These are phyloP conservation scores for Bathynomus jamesi DNA, from an alignment of 1,140 invertebrate species.

Conservation along the genomic window DNA sequence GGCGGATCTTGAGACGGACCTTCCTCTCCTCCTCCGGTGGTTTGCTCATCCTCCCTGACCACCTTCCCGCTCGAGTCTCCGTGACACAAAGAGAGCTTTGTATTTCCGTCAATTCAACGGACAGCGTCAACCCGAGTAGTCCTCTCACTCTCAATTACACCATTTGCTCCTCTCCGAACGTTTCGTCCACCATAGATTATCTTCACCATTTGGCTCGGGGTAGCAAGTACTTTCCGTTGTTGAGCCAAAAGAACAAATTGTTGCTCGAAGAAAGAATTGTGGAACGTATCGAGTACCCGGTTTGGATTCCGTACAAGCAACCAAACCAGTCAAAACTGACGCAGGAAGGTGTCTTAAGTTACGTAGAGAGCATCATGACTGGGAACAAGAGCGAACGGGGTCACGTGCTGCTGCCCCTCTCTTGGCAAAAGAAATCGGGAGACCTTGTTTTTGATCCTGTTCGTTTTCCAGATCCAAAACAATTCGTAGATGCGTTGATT, in stretches of 20 bases:
- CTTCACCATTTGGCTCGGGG: neutral
- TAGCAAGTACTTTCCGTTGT: neutral
- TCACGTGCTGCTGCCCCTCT: conserved; percentile 20
- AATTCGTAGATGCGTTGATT: neutral
- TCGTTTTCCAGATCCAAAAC: conserved; percentile 20
- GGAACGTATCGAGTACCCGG: conserved; percentile 17
- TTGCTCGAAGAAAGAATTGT: conserved; percentile 9
- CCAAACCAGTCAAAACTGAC: conserved; percentile 13
- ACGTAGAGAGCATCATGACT: conserved; percentile 18
- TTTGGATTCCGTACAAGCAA: conserved; percentile 21
- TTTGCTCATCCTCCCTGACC: conserved; percentile 14
- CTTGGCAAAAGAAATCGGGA: conserved; percentile 21
- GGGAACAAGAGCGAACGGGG: conserved; percentile 11
- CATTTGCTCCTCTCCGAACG: conserved; percentile 10
- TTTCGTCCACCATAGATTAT: neutral
- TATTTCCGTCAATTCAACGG: conserved; percentile 8
- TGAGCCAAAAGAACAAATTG: neutral
- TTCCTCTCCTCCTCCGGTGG: conserved; percentile 15
- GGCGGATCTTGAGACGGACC: conserved; percentile 16
- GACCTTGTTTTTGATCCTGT: conserved; percentile 19
- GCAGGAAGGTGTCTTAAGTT: conserved; percentile 14
- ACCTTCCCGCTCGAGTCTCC: conserved; percentile 13
- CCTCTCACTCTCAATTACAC: conserved; percentile 12
- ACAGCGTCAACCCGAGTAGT: neutral
- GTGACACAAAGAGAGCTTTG: conserved; percentile 12